These are phyloP conservation scores for Pyrocoelia pectoralis DNA, from an alignment of 2,888 invertebrate species.

Conservation along the genomic window DNA sequence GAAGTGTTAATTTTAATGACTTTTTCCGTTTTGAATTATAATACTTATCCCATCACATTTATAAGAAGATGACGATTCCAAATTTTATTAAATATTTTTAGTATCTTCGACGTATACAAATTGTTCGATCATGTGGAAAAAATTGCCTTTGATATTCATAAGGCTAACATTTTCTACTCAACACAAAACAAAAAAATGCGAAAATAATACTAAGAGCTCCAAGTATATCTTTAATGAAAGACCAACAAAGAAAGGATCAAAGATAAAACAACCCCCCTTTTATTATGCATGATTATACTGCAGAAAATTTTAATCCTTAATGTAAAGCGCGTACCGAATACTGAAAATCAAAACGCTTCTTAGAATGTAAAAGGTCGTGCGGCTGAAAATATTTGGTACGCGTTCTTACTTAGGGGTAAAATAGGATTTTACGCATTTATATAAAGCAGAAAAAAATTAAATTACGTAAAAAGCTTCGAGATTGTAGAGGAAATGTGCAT, in stretches of 20 bases:
- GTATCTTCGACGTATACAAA: no score
- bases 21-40: no score
- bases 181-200: not conserved
- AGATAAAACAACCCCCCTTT: constrained; percentile 10
- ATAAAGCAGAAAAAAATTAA: constrained; percentile 3
- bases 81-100: no score
- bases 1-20: no score
- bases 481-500: constrained; percentile 9
- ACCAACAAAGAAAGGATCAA: constrained; percentile 33
- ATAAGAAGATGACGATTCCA: no score
- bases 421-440: not conserved
- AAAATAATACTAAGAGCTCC: constrained; percentile 6
- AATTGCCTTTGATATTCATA: not conserved
- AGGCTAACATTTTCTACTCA: not conserved
- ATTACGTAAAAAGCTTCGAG: constrained; percentile 1
- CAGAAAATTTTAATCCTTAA: constrained; percentile 29
- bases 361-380: not conserved
- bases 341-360: constrained; percentile 6
- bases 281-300: constrained; percentile 28
- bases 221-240: constrained; percentile 27
- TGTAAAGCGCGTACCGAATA: constrained; percentile 8
- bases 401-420: not conserved
- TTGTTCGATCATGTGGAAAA: no score
- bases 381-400: not conserved
- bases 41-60: no score